phyloP scores from a whole-genome alignment of 1,140 invertebrate species.

The Drosophila serrata region DNA sequence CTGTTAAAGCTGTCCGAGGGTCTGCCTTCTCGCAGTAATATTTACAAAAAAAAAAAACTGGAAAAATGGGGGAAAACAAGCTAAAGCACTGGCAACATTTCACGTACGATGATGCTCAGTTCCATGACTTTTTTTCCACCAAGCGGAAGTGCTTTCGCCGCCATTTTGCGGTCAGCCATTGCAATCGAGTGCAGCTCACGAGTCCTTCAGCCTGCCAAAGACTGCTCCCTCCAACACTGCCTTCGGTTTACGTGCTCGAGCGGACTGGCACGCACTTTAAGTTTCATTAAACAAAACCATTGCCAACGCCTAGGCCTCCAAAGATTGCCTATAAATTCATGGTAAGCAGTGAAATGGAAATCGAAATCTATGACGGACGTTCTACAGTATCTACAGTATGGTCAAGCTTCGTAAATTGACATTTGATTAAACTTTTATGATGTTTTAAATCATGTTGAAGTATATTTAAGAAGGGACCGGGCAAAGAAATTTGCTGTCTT shows the following conservation, averaged over 20 bases:
- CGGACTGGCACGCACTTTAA: conserved; percentile 70
- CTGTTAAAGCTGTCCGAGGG: conserved; percentile 55
- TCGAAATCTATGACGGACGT: conserved; percentile 39
- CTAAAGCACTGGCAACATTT: conserved; percentile 53
- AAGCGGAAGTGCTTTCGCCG: conserved; percentile 80
- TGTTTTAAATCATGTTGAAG: neutral
- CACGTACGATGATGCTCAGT: conserved; percentile 59
- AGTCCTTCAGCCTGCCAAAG: conserved; percentile 24
- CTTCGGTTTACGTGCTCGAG: conserved; percentile 59
- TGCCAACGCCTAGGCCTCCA: conserved; percentile 35
- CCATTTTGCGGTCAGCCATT: conserved; percentile 75
- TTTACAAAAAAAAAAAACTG: conserved; percentile 1
- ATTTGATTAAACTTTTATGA: neutral
- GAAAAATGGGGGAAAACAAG: conserved; percentile 49
- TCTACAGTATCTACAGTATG: neutral
- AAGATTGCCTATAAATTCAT: conserved; percentile 78
- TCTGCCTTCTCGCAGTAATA: neutral
- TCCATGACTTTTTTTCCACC: conserved; percentile 60
- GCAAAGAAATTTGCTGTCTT: no score
- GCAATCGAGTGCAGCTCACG: conserved; percentile 68
- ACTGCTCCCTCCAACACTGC: conserved; percentile 13
- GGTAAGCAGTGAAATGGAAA: conserved; percentile 70
- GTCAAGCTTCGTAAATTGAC: neutral
- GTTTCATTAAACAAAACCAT: conserved; percentile 64
- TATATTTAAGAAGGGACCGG: no score